A percentile compares a stretch with the other conserved stretches of the same genome.
phyloP scores from a whole-genome alignment of 2,113 vertebrate genomes.

The Crocuta crocuta region DNA sequence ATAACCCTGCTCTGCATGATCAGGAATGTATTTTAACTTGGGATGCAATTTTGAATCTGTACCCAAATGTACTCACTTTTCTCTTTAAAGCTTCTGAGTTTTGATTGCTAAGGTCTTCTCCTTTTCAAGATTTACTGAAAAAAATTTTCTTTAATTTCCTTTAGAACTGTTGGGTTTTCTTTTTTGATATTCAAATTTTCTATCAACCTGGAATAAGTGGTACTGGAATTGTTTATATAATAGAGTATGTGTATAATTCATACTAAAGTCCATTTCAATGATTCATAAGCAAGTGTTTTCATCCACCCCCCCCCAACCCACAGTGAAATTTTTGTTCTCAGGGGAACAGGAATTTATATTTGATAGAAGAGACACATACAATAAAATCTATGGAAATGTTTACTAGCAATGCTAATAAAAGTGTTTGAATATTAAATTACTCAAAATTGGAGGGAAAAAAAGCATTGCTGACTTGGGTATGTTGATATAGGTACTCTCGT shows the following conservation, averaged over 20 bases:
- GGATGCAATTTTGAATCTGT: not conserved
- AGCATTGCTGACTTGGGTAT: not conserved
- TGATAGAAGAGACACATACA: conserved; percentile 27
- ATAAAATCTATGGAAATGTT: not conserved
- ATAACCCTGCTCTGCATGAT: not conserved
- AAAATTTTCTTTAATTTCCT: not conserved
- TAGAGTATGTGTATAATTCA: not conserved
- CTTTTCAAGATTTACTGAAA: conserved; percentile 5
- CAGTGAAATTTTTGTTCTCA: not conserved
- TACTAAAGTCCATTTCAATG: not conserved
- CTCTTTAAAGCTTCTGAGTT: not conserved
- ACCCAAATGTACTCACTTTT: not conserved
- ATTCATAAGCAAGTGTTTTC: not conserved
- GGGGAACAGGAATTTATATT: not conserved
- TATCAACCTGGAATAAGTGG: not conserved
- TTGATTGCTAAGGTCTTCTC: not conserved
- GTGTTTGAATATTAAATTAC: not conserved
- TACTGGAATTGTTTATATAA: not conserved
- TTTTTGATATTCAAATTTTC: not conserved
- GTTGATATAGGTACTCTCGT: not conserved
- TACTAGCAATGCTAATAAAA: not conserved
- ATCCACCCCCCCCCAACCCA: not conserved
- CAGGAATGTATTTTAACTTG: not conserved
- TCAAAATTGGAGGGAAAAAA: not conserved
- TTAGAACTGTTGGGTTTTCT: conserved; percentile 14